Percentiles rank a stretch among this genome's conserved stretches.
Evolutionary conservation across 2,113 vertebrate genomes (phyloP).

Genomic region (Anoura caudifer): DNA sequence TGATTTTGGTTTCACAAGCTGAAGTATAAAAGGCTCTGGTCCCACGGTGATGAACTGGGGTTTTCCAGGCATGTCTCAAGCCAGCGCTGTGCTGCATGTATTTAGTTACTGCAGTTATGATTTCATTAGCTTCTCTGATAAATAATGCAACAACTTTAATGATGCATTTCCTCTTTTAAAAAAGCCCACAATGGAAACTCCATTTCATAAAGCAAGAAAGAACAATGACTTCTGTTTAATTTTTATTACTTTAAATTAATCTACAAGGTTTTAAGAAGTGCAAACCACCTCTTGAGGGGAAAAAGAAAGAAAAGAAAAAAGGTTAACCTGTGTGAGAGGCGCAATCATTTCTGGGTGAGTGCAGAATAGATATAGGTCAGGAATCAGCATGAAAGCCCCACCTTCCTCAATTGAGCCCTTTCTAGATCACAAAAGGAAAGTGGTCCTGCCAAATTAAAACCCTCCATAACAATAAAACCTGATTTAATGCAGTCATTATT

Average conservation of each 20-base stretch:
- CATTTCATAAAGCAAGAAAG: conserved; percentile 46
- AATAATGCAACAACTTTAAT: conserved; percentile 80
- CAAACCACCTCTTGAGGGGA: conserved; percentile 13
- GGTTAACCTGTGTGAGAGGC: conserved; percentile 32
- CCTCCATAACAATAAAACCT: conserved; percentile 71
- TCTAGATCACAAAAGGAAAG: conserved; percentile 55
- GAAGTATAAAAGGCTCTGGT: conserved; percentile 28
- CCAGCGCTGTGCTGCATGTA: not conserved
- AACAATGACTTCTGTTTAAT: conserved; percentile 61
- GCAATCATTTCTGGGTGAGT: conserved; percentile 32
- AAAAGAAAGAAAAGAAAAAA: not conserved
- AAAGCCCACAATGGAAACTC: conserved; percentile 54
- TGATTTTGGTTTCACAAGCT: not conserved
- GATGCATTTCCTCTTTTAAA: conserved; percentile 64
- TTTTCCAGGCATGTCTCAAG: conserved; percentile 59
- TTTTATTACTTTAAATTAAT: conserved; percentile 69
- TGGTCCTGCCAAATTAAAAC: conserved; percentile 67
- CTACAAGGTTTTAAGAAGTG: conserved; percentile 49
- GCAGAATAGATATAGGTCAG: conserved; percentile 61
- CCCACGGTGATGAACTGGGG: conserved; percentile 41
- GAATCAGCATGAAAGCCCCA: conserved; percentile 47
- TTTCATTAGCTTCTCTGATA: conserved; percentile 80
- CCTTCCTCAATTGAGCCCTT: conserved; percentile 24
- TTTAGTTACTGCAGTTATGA: conserved; percentile 61
- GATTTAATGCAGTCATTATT: conserved; percentile 73